Percentiles rank a stretch among this genome's conserved stretches.
These are phyloP conservation scores for Nectonema munidae DNA, from an alignment of 2,888 invertebrate species.

Conservation along the genomic window DNA sequence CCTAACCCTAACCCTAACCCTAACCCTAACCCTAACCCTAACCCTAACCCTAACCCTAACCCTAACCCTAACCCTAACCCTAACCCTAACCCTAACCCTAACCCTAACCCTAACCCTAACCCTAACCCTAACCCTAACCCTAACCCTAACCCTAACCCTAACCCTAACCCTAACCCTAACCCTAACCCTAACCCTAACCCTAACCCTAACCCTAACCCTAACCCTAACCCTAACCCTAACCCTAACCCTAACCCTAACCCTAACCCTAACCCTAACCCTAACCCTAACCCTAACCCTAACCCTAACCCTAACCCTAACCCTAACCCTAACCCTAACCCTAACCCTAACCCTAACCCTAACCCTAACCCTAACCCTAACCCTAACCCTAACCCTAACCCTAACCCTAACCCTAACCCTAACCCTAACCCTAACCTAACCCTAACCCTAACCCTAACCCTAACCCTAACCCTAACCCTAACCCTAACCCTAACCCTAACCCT, in stretches of 20 bases:
- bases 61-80: background rate
- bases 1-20: background rate
- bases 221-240: too few species aligned
- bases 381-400: background rate
- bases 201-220: background rate
- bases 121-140: background rate
- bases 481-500: background rate
- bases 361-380: background rate
- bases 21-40: too few species aligned
- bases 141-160: background rate
- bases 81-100: too few species aligned
- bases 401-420: too few species aligned
- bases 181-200: background rate
- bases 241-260: background rate
- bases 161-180: background rate
- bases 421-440: too few species aligned
- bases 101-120: background rate
- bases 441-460: too few species aligned
- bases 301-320: background rate
- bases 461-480: background rate
- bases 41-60: background rate
- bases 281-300: background rate
- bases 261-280: constrained; percentile 1
- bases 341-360: too few species aligned
- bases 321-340: background rate